Base-by-base conservation (phyloP, 2,113 vertebrate genomes). In the Ammodytes dubius region DNA sequence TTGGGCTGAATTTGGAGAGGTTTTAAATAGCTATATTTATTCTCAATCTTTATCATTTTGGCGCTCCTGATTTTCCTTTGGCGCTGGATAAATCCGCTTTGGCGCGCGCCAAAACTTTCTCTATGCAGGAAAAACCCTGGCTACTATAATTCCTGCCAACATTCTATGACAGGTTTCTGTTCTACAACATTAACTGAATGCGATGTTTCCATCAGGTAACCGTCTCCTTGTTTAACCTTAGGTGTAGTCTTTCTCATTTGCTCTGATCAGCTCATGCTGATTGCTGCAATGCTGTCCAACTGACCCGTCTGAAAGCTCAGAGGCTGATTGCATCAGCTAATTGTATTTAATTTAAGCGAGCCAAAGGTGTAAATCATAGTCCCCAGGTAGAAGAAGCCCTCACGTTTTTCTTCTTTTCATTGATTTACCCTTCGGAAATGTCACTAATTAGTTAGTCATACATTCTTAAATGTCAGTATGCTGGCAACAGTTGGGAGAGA, bases 391-490 rank as follows among this genome's bases (percentile, higher is more conserved):
- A n/a, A 52, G 4, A 50, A 42, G 35, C 50, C 40, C 17, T 60
- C 42, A 40, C 72, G 60, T 5, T 65, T 74, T 77, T 69, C 56
- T 47, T 64, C 17, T 65, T 85, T 69, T 76, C 74, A 88, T 89
- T 80, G 74, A 80, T 78, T 82, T 64, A 73, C 53, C 50, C 72
- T 64, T 66, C 57, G 79, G 47, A 88, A 84, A 88, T 79, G 71
- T 54, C 81, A 69, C 27, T 49, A 60, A 88, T 89, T 74, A 47
- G 39, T 84, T 53, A 63, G 68, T 87, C 82, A 74, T 58, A 10
- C 47, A 70, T 82, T 83, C 27, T 84, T 17, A 88, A 92, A 88
- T 85, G 80, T 68, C 79, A 82, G 73, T 13, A 14, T 27, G 19
- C 43, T 39, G 73, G 79, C 74, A 82, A 86, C 74, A 85, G 61